Evolutionary conservation across 2,113 vertebrate species (phyloP).

Genomic region (Capricornis sumatraensis): DNA sequence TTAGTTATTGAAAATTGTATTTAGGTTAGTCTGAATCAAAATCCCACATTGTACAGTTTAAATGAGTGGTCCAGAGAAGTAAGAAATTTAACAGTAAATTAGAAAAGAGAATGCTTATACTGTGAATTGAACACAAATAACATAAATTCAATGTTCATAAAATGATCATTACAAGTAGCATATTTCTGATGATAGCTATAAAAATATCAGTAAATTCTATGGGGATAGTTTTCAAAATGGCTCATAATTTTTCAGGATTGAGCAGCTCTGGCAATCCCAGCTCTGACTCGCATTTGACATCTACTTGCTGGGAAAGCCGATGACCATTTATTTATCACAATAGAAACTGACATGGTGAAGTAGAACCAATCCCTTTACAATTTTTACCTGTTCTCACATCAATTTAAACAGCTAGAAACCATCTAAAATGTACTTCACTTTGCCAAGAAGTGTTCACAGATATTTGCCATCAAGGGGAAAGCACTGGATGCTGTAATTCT

Average conservation of each 20-base stretch:
- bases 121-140: background rate
- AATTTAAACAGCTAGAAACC: background rate
- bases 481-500: background rate
- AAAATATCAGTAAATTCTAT: background rate
- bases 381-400: background rate
- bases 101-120: background rate
- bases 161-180: background rate
- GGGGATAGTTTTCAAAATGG: background rate
- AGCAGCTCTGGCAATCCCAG: background rate
- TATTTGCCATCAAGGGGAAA: background rate
- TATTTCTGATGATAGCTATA: background rate
- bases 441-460: background rate
- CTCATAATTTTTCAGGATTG: background rate
- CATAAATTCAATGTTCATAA: background rate
- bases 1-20: background rate
- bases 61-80: background rate
- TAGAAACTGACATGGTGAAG: background rate
- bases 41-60: background rate
- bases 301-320: background rate
- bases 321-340: background rate
- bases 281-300: background rate
- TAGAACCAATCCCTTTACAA: background rate
- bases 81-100: background rate
- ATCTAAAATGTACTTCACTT: background rate
- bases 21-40: background rate